Base-by-base conservation (phyloP, 1,140 invertebrate genomes). In the Dryas iulia region DNA sequence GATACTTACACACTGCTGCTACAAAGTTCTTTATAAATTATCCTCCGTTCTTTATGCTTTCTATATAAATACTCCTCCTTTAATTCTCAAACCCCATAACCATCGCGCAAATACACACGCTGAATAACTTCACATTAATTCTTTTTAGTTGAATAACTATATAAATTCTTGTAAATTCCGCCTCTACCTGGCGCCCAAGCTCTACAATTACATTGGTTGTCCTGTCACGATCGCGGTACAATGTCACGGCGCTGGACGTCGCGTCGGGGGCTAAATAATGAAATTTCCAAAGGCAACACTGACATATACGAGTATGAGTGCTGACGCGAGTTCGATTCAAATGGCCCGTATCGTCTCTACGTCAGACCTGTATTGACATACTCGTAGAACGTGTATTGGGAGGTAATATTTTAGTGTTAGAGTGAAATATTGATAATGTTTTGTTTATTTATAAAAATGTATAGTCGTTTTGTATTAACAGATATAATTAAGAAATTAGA, bases 291-390 rank as follows among this genome's bases (percentile, higher is more conserved):
- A 10, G 18, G 39, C 39, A 47, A 47, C 39, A 47, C 18, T 47
- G 39, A 47, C 39, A 47, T 47, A 47, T 47, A 47, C 39, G 39
- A 47, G 18, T 47, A 47, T 47, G 39, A 47, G 39, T 10, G 39
- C 39, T 47, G 39, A 47, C 39, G 35, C 14, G 12, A 21, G 39
- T 21, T 47, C 39, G 7, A 47, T 47, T 47, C 39, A 21, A 47
- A 47, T 18, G 39, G 39, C 39, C 39, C 39, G 18, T 18, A 47
- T 47, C 39, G 39, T 47, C 18, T 47, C 39, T 47, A 7, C 8
- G 21, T 47, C 14, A 8, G 39, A 47, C 39, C 14, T 47, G 18
- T 47, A 47, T 47, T 47, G 39, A 47, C 39, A 14, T 39, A n/a
- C n/a, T n/a, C n/a, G n/a, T n/a, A 6, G 14, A 21, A 47, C 39